These are phyloP conservation scores for Marronus borbonicus DNA, from an alignment of 2,888 invertebrate species.

Conservation along the genomic window DNA sequence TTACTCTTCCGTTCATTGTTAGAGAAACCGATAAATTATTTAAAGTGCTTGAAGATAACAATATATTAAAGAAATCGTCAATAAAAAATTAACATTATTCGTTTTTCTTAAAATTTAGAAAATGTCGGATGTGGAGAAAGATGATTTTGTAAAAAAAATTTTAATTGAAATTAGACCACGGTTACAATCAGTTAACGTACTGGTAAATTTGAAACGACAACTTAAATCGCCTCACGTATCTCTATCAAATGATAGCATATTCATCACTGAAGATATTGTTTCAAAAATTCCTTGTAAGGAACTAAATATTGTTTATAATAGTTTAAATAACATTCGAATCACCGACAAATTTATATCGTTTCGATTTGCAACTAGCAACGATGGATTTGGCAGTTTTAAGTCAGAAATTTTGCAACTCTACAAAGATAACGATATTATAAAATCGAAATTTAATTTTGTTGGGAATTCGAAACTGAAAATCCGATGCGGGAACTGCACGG, in stretches of 20 bases:
- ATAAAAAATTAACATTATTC: constrained; percentile 47
- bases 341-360: constrained; percentile 64
- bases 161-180: constrained; percentile 73
- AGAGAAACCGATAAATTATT: constrained; percentile 84
- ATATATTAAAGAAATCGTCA: constrained; percentile 70
- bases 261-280: constrained; percentile 55
- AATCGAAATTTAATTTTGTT: constrained; percentile 63
- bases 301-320: constrained; percentile 61
- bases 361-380: constrained; percentile 63
- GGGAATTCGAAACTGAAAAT: constrained; percentile 60
- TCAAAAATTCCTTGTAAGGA: constrained; percentile 57
- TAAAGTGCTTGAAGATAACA: constrained; percentile 76
- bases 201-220: constrained; percentile 70
- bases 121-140: constrained; percentile 46
- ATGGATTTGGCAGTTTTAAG: constrained; percentile 62
- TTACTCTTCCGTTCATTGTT: constrained; percentile 85
- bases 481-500: constrained; percentile 68
- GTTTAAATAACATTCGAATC: constrained; percentile 64
- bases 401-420: constrained; percentile 61
- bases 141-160: constrained; percentile 44
- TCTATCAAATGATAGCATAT: constrained; percentile 59
- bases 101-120: constrained; percentile 23
- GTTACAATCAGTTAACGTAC: constrained; percentile 76
- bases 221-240: constrained; percentile 57
- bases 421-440: constrained; percentile 44